These are phyloP conservation scores for honey bee (Apis mellifera) DNA, from an alignment of 1,140 invertebrate genomes.

Conservation along the genomic window Amel_HAv3.1 CM009940.2:7324001-7324500, in stretches of 20 bases:
- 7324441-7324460: too few species aligned
- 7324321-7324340: background rate
- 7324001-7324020: constrained; percentile 8
- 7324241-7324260: constrained; percentile 1
- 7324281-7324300: background rate
- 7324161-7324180: constrained; percentile 27
- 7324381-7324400: too few species aligned
- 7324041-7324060: constrained; percentile 57
- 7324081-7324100: background rate
- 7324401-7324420: background rate
- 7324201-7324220: background rate
- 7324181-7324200: background rate
- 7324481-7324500: too few species aligned
- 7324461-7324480: too few species aligned
- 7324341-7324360: constrained; percentile 28
- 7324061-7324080: constrained; percentile 40
- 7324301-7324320: background rate
- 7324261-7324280: background rate
- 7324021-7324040: constrained; percentile 39
- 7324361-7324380: background rate
- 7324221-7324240: background rate
- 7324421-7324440: too few species aligned
- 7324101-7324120: constrained; percentile 44
- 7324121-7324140: constrained; percentile 9
- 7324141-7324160: constrained; percentile 32